Evolutionary conservation across 2,797 vertebrate genomes (phyloP), one percentile per base, ranked within the genome.

Genomic region (Megalops cyprinoides): DNA sequence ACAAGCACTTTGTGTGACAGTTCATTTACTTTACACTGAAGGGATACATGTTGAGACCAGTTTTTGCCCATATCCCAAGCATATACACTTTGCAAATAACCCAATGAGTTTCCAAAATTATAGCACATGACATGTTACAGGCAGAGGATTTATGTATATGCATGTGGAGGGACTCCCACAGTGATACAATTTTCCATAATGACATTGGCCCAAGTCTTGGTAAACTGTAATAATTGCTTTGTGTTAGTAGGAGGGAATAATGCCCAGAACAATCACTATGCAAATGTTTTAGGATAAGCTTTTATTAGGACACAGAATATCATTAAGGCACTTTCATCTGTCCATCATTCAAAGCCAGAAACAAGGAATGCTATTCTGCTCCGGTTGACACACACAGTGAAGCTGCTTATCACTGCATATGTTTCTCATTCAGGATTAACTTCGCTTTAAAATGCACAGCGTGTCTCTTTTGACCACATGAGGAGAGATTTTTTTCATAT

Each of bases 321-420:
- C 80, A 81, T 81, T 77, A 81, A 73, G 62, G 80, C 76, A 77
- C 80, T 81, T 81, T 81, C 80, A 81, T 81, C 75, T 77, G 80
- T 81, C 80, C 76, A 81, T 81, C 80, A 81, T 51, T 46, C 8
- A 31, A 25, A 48, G 53, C 55, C 44, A 67, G 74, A 81, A 77
- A 76, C 44, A 71, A 31, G 76, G 62, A 81, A 55, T 77, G 58
- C n/a, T 12, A 23, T 81, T 69, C 75, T 71, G 62, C 60, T 77
- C 60, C 25, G 25, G 67, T 65, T 78, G 65, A 78, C 69, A 78
- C 53, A 9, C 10, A 20, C 18, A 42, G 10, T 60, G 25, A 23
- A 51, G 39, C 9, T 53, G 4, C 81, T 82, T 79, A 78, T 82
- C 53, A 56, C 39, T 31, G 28, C 0, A 14, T 28, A 62, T 73